These are phyloP conservation scores for Didymodactylos carnosus DNA, from an alignment of 2,888 invertebrate genomes.

Conservation along the genomic window DNA sequence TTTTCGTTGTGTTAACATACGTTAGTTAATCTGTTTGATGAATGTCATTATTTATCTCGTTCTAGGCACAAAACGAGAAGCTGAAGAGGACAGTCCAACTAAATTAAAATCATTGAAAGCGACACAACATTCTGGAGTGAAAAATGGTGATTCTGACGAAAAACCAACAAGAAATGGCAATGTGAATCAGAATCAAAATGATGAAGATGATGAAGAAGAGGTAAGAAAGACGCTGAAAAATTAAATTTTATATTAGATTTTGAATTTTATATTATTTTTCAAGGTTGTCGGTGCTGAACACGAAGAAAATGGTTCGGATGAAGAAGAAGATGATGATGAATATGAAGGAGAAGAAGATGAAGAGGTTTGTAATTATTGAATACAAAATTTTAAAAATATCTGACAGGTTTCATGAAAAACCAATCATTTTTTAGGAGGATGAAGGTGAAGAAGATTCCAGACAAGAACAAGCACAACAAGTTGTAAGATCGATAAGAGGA, in stretches of 20 bases:
- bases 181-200: not conserved
- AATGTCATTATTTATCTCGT: too few relatives aligned
- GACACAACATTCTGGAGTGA: too few relatives aligned
- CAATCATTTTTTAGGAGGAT: too few relatives aligned
- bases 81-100: not conserved
- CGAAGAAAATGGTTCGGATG: not conserved
- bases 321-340: not conserved
- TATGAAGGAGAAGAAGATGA: not conserved
- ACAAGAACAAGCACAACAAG: too few relatives aligned
- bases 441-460: too few relatives aligned
- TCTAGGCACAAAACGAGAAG: not conserved
- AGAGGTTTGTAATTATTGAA: too few relatives aligned
- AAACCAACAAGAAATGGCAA: not conserved
- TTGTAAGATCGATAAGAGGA: too few relatives aligned
- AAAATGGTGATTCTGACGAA: not conserved
- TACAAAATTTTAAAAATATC: too few relatives aligned
- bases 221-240: not conserved
- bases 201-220: not conserved
- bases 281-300: not conserved
- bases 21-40: too few relatives aligned
- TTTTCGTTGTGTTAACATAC: too few relatives aligned
- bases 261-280: not conserved
- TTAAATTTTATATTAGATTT: not conserved
- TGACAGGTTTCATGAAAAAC: too few relatives aligned
- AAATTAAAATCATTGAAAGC: not conserved